Evolutionary conservation across 2,797 vertebrate genomes (phyloP), one percentile per base, ranked within the genome.

Genomic region (Eulemur mongoz): DNA sequence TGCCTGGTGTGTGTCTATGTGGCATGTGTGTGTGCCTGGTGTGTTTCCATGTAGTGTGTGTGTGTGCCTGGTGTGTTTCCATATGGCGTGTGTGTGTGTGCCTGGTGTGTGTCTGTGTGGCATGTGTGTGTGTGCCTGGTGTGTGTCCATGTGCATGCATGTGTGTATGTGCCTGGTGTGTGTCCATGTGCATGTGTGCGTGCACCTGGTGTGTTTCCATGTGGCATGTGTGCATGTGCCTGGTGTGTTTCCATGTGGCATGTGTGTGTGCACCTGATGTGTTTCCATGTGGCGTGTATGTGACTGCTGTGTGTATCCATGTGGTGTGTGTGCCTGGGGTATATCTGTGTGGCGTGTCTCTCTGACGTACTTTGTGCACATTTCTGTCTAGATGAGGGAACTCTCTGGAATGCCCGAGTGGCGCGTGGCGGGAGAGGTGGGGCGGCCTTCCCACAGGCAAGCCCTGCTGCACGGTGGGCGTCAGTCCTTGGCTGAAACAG

Each of bases 361-460:
- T 9, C 14, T 57, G 52, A 23, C 4, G 10, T 23, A 1, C 40
- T 79, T 79, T 57, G n/a, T 57, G 13, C 35, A 10, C 25, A 10
- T 27, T 22, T 25, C 1, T 50, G 48, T 35, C 45, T 78, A 35
- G 70, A 30, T 5, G 4, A 43, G 25, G 40, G 25, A 15, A 27
- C 70, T 43, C 40, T 73, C 38, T 14, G 8, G 40, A 73, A 50
- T 35, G 14, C 50, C 9, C 14, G 54, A 13, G 38, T 54, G n/a
- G 23, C 23, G 4, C 7, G 14, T 17, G 18, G 9, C 11, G 54
- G 78, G 13, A 50, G 50, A 8, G 22, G 20, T 22, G n/a, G 25
- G 50, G 4, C 2, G 30, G 38, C 20, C 38, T 15, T 1, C n/a
- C 48, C 9, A 7, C 18, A 22, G 6, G 8, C 7, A 17, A 15